A percentile compares a stretch with the other conserved stretches of the same genome.
Evolutionary conservation across 2,888 invertebrate species (phyloP).

Genomic region (Agapostemon virescens): DNA sequence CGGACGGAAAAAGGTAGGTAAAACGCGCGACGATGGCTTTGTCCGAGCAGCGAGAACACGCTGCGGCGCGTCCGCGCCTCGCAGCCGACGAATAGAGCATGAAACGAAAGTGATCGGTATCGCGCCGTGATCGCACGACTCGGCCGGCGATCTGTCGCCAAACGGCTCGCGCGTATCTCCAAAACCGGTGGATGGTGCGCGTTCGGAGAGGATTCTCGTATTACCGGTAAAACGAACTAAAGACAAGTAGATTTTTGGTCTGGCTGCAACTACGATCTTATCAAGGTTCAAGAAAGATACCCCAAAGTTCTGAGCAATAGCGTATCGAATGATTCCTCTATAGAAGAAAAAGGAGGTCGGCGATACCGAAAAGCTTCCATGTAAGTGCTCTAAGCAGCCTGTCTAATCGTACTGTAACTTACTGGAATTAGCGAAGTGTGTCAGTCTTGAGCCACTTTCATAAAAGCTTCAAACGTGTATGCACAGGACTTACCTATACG

Average conservation of each 20-base stretch:
- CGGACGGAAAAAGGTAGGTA: too few species aligned
- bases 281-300: neutral
- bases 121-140: neutral
- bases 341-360: slow-evolving; percentile 36
- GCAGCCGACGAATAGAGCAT: too few species aligned
- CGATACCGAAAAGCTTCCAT: slow-evolving; percentile 54
- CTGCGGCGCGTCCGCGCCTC: too few species aligned
- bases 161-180: neutral
- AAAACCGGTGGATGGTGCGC: neutral
- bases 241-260: neutral
- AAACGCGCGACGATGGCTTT: too few species aligned
- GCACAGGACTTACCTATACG: slow-evolving; percentile 59
- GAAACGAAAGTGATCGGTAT: neutral
- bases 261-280: neutral
- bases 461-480: slow-evolving; percentile 60
- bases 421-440: slow-evolving; percentile 37
- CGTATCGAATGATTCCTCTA: slow-evolving; percentile 46
- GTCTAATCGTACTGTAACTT: slow-evolving; percentile 39
- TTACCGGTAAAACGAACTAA: neutral
- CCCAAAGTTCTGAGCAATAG: slow-evolving; percentile 3
- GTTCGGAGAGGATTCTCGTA: neutral
- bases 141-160: neutral
- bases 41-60: too few species aligned
- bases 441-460: slow-evolving; percentile 60
- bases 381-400: slow-evolving; percentile 56